Evolutionary conservation across 1,140 invertebrate species (phyloP), one percentile per base, ranked within the genome.

Genomic region (Drosophila eugracilis): DNA sequence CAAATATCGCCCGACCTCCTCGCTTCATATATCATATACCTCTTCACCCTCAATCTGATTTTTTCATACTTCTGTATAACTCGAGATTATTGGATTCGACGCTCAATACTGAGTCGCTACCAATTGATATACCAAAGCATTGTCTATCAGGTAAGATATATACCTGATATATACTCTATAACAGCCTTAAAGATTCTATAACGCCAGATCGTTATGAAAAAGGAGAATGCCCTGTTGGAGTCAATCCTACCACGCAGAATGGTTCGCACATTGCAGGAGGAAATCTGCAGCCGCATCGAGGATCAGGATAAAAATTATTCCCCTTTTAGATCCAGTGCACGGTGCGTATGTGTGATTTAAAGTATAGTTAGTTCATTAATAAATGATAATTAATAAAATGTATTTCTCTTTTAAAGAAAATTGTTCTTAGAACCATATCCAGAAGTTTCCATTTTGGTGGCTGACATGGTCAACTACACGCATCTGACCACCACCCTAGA

Each of bases 401-500:
- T n/a, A n/a, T n/a, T n/a, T 4, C n/a, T 7, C 28, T 9, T 9
- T 2, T n/a, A 10, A 15, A 36, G 32, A 0, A 32, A 22, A 5
- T 22, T 4, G 2, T 30, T 34, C 88, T 94, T 98, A 7, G 95
- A 97, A 91, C 94, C 95, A 28, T 96, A 98, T 91, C 93, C 96
- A 9, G 95, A 98, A 91, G 97, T 98, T 10, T 97, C 96, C 67
- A 98, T 99, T 70, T 92, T 99, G 5, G 98, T 98, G 91, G 97
- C 98, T 0, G 97, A 99, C 91, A 97, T 99, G 44, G 97, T 98
- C 1, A 98, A 99, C 90, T 99, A 98, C 90, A 98, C 97, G 0
- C 94, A 95, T 24, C 93, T 99, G 67, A 97, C 97, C 0, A 95
- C 95, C 0, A 95, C 94, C 1, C 92, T 99, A 37, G 93, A 94